phyloP scores from a whole-genome alignment of 2,888 invertebrate species.

The Erebia epiphron region DNA sequence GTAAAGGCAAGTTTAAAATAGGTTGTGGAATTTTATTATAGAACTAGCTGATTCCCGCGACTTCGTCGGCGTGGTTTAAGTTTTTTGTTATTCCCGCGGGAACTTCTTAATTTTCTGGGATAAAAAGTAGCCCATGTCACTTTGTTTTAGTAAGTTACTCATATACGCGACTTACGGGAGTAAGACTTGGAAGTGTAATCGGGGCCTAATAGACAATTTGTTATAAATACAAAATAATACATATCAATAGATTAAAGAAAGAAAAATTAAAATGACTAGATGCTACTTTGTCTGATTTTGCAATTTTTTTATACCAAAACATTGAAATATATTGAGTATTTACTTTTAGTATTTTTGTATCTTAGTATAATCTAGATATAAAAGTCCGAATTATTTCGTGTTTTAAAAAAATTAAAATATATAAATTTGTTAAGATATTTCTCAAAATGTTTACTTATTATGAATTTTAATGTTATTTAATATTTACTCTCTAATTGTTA shows the following conservation, averaged over 20 bases:
- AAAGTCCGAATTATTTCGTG: neutral
- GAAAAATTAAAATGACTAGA: neutral
- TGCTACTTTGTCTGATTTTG: neutral
- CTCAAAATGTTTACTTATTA: neutral
- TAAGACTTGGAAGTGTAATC: no score
- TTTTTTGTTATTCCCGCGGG: no score
- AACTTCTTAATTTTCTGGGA: no score
- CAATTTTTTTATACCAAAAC: neutral
- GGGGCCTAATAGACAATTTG: neutral
- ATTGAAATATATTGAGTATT: neutral
- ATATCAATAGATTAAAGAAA: slow-evolving; percentile 6
- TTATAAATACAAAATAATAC: neutral
- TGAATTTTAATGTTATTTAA: slow-evolving; percentile 13
- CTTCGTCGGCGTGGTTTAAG: no score
- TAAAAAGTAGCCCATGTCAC: no score
- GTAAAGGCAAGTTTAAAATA: no score
- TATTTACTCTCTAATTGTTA: slow-evolving; percentile 7
- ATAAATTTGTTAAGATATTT: neutral
- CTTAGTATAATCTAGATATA: neutral
- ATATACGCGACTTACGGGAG: no score
- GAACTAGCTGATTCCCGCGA: no score
- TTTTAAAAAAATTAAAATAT: neutral
- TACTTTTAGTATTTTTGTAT: slow-evolving; percentile 6
- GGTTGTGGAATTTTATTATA: no score
- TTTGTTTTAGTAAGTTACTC: no score